Conservation (phyloP, 2,888 invertebrate species). For the Megastigmus dorsalis region DNA sequence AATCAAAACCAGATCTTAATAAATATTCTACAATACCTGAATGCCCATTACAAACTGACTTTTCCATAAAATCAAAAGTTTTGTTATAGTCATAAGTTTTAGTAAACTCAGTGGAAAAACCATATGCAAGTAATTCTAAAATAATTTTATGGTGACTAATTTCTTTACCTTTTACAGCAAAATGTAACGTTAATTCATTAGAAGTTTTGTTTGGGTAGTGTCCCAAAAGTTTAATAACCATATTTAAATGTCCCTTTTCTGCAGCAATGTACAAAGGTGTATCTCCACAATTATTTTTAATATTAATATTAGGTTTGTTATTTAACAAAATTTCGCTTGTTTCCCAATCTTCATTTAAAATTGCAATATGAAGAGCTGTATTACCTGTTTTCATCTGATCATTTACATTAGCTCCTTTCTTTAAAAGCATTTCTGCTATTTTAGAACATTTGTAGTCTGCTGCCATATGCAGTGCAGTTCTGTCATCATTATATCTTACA, state of each 20-base stretch:
- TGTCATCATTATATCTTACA: constrained; percentile 5
- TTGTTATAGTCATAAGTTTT: not conserved
- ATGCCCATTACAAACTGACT: constrained; percentile 27
- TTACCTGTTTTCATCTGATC: not conserved
- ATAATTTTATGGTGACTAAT: not conserved
- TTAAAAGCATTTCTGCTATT: constrained; percentile 30
- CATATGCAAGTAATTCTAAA: constrained; percentile 19
- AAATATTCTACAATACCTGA: constrained; percentile 13
- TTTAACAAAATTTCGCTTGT: constrained; percentile 21
- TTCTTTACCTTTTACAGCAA: constrained; percentile 12
- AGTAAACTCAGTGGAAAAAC: constrained; percentile 14
- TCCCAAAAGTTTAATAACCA: not conserved
- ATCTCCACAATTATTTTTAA: constrained; percentile 7
- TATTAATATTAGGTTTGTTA: constrained; percentile 29
- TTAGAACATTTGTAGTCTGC: not conserved
- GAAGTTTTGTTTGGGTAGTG: not conserved
- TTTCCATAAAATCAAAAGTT: not conserved
- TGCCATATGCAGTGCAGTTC: constrained; percentile 32
- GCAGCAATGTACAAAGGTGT: constrained; percentile 33
- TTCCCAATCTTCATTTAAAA: constrained; percentile 3
- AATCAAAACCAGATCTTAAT: not conserved
- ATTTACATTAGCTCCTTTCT: constrained; percentile 20
- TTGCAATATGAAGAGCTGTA: constrained; percentile 37
- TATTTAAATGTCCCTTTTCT: constrained; percentile 7
- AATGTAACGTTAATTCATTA: constrained; percentile 27